Evolutionary conservation across 2,797 vertebrate species (phyloP).

Genomic region (Bovichtus variegatus): DNA sequence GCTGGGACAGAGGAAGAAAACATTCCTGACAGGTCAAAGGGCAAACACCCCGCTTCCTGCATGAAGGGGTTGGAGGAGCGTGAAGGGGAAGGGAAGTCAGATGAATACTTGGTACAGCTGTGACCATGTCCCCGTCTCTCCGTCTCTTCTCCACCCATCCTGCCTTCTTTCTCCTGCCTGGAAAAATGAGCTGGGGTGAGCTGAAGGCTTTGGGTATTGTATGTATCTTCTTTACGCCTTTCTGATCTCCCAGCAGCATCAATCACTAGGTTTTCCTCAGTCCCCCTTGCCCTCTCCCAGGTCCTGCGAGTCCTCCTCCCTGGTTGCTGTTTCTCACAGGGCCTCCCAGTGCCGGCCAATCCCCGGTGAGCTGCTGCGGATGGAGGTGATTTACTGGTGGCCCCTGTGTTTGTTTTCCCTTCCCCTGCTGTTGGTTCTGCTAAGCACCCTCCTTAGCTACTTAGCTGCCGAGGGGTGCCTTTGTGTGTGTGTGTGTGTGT

Average conservation of each 20-base stretch:
- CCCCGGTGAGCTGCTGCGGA: conserved; percentile 70
- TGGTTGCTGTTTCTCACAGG: conserved; percentile 57
- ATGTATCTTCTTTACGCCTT: conserved; percentile 14
- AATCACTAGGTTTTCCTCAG: conserved; percentile 10
- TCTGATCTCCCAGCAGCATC: conserved; percentile 23
- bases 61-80: conserved; percentile 51
- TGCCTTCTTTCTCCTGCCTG: conserved; percentile 4
- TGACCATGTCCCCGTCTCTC: conserved; percentile 32
- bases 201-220: conserved; percentile 3
- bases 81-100: conserved; percentile 25
- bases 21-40: conserved; percentile 76
- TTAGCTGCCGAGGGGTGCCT: conserved; percentile 63
- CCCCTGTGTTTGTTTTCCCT: conserved; percentile 80
- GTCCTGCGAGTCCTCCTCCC: conserved; percentile 25
- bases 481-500: conserved; percentile 49
- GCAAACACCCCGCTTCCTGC: conserved; percentile 74
- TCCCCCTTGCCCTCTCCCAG: neutral
- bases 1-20: conserved; percentile 58
- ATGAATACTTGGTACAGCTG: conserved; percentile 40
- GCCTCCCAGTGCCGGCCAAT: conserved; percentile 67
- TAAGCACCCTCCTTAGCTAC: conserved; percentile 79
- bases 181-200: conserved; percentile 11
- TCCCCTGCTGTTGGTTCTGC: conserved; percentile 74
- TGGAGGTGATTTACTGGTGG: conserved; percentile 79
- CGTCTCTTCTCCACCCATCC: conserved; percentile 35